Conservation (phyloP, 2,797 vertebrate genomes). For the Pachyuromys duprasi region DNA sequence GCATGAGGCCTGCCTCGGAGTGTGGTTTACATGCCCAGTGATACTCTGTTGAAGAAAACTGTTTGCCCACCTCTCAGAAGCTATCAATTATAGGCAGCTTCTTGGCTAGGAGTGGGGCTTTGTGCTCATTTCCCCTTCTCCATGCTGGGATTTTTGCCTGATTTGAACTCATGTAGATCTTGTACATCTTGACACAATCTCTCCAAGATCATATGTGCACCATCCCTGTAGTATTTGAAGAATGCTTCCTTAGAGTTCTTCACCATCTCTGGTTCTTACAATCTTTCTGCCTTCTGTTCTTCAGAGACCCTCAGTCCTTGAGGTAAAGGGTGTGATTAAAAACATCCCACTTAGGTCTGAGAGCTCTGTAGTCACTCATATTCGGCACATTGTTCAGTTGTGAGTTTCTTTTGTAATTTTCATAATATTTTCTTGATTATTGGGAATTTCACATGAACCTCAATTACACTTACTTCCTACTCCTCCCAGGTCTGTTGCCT, state of each 20-base stretch:
- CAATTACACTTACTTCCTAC: background rate
- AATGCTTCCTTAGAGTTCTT: background rate
- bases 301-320: background rate
- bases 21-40: background rate
- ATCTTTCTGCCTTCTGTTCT: background rate
- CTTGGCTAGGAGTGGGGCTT: background rate
- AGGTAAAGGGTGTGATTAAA: background rate
- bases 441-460: background rate
- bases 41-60: background rate
- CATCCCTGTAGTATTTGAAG: background rate
- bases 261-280: background rate
- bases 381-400: no score
- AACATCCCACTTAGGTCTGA: background rate
- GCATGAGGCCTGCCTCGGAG: background rate
- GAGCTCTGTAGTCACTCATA: background rate
- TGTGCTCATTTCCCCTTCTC: background rate
- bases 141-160: background rate
- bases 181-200: background rate
- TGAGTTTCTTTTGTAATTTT: background rate
- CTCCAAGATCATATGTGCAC: background rate
- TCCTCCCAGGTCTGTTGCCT: background rate
- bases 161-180: background rate
- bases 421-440: background rate
- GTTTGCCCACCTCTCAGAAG: background rate
- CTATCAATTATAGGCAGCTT: background rate